Conservation (phyloP, 2,797 vertebrate species). For the Florisuga fusca region DNA sequence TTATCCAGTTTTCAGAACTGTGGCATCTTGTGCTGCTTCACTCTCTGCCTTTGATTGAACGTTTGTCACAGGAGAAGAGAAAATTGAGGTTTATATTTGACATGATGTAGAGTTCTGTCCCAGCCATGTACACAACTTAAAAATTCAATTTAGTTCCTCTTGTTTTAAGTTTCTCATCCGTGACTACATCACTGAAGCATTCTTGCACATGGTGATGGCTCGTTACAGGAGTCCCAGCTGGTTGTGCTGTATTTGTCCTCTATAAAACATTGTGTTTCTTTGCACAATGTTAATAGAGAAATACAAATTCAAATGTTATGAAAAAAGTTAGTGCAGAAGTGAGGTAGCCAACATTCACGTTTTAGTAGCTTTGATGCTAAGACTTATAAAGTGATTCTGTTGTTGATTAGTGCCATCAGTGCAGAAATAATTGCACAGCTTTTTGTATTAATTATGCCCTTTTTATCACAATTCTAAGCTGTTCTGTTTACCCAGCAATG, state of each 20-base stretch:
- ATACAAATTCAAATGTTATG: not conserved
- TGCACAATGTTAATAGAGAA: not conserved
- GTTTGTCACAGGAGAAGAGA: not conserved
- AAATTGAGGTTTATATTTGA: not conserved
- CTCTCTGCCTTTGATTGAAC: not conserved
- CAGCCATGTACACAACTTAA: not conserved
- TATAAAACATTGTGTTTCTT: not conserved
- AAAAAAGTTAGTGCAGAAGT: not conserved
- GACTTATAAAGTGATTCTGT: not conserved
- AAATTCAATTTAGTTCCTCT: not conserved
- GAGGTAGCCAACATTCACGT: not conserved
- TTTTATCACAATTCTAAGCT: not conserved
- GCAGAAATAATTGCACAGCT: not conserved
- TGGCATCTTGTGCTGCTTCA: not conserved
- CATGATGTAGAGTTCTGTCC: not conserved
- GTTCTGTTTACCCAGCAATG: not conserved
- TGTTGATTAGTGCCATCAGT: not conserved
- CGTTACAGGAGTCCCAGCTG: not conserved
- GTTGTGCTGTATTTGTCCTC: not conserved
- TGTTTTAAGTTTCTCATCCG: not conserved
- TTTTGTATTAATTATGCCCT: not conserved
- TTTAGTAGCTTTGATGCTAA: not conserved
- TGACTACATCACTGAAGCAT: not conserved
- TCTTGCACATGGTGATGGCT: not conserved
- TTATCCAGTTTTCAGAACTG: not conserved